These are phyloP conservation scores for Pongo abelii DNA, from an alignment of 2,113 vertebrate species.

Conservation along the genomic window DNA sequence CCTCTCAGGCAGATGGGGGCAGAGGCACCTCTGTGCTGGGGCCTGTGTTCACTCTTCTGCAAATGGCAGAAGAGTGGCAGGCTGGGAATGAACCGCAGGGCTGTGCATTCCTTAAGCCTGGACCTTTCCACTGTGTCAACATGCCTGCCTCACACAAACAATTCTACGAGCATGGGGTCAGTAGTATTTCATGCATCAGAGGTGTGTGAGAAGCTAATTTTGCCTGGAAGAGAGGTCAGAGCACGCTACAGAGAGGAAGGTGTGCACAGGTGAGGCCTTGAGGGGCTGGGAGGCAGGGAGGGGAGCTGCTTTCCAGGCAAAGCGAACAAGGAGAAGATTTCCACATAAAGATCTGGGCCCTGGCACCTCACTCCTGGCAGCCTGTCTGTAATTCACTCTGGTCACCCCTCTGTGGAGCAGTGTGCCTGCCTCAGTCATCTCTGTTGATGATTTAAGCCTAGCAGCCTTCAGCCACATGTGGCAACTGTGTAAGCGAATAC, in stretches of 20 bases:
- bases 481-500: accelerated
- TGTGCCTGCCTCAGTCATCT: neutral
- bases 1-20: too few species aligned
- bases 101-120: accelerated
- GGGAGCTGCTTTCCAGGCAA: neutral
- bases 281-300: neutral
- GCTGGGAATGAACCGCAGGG: neutral
- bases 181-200: neutral
- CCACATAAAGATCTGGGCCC: neutral
- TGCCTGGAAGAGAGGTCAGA: neutral
- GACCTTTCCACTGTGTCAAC: neutral
- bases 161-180: accelerated
- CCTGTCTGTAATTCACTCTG: neutral
- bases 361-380: neutral
- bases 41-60: neutral
- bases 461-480: too few species aligned
- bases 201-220: neutral
- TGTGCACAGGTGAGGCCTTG: accelerated
- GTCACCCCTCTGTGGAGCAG: neutral
- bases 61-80: neutral
- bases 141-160: neutral
- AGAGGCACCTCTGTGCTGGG: neutral
- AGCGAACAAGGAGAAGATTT: neutral
- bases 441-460: neutral
- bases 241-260: neutral